Conservation (phyloP, 2,797 vertebrate genomes). For the Taeniopygia guttata region DNA sequence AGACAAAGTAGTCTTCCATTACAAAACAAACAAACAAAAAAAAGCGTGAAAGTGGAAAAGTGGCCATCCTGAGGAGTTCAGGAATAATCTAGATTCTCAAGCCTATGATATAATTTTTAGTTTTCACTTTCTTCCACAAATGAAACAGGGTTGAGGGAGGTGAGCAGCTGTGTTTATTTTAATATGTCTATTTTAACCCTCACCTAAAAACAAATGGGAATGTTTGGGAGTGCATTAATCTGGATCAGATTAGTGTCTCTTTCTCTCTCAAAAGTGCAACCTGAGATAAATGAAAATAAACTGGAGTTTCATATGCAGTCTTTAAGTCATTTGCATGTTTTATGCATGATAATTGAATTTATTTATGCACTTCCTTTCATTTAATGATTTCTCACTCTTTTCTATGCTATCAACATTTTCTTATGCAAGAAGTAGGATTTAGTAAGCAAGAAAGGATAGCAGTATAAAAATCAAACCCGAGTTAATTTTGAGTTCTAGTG, state of each 20-base stretch:
- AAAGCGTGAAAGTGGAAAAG: neutral
- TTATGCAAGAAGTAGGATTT: conserved; percentile 53
- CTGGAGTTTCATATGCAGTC: conserved; percentile 77
- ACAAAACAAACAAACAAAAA: neutral
- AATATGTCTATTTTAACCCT: conserved; percentile 70
- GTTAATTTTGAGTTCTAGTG: conserved; percentile 24
- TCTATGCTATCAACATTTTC: conserved; percentile 66
- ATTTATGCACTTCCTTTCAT: conserved; percentile 77
- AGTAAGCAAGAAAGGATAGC: conserved; percentile 29
- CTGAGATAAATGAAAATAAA: conserved; percentile 78
- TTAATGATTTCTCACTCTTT: conserved; percentile 76
- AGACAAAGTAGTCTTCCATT: neutral
- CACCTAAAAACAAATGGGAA: conserved; percentile 72
- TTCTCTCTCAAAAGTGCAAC: conserved; percentile 74
- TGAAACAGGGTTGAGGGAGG: neutral
- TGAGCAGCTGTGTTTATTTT: conserved; percentile 73
- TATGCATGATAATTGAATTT: conserved; percentile 80
- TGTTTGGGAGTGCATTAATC: conserved; percentile 79
- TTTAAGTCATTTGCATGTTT: conserved; percentile 82
- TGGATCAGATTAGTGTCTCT: conserved; percentile 73
- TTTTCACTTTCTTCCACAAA: neutral
- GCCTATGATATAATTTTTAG: neutral
- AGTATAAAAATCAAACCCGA: conserved; percentile 24
- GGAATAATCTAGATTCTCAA: neutral
- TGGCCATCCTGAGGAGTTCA: neutral